phyloP scores from a whole-genome alignment of 2,888 invertebrate genomes.

The Sepiola atlantica region DNA sequence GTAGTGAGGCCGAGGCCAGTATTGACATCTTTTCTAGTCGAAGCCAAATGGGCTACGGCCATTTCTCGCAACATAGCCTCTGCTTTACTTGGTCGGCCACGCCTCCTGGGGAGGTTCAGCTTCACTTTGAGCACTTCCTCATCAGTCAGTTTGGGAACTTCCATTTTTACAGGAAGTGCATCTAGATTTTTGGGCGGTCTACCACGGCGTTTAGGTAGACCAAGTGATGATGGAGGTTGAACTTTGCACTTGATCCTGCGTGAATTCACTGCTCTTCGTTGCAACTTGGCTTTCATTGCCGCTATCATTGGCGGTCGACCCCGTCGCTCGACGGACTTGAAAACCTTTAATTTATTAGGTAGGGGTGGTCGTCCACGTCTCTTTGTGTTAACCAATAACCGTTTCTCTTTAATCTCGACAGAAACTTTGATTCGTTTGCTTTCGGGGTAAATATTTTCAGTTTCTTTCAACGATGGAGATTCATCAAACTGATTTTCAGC shows the following conservation, averaged over 20 bases:
- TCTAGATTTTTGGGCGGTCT: background rate
- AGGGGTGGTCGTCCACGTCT: slow-evolving; percentile 35
- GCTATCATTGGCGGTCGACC: background rate
- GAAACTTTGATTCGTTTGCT: background rate
- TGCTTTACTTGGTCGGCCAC: slow-evolving; percentile 42
- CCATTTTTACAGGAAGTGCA: background rate
- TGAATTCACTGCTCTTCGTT: background rate
- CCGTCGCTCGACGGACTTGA: background rate
- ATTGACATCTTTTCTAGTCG: background rate
- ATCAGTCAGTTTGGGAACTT: background rate
- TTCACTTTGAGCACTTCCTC: slow-evolving; percentile 40
- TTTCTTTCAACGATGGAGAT: background rate
- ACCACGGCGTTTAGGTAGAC: background rate
- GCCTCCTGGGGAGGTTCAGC: slow-evolving; percentile 24
- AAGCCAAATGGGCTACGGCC: slow-evolving; percentile 1
- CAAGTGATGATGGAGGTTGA: background rate
- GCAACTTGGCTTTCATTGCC: background rate
- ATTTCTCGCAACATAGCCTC: slow-evolving; percentile 41
- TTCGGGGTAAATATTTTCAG: background rate
- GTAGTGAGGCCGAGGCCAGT: slow-evolving; percentile 13
- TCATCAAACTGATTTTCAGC: background rate
- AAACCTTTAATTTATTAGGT: background rate
- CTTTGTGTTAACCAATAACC: background rate
- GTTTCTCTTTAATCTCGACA: background rate
- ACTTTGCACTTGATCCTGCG: background rate